Evolutionary conservation across 2,113 vertebrate genomes (phyloP).

Genomic region (Hoplias malabaricus): DNA sequence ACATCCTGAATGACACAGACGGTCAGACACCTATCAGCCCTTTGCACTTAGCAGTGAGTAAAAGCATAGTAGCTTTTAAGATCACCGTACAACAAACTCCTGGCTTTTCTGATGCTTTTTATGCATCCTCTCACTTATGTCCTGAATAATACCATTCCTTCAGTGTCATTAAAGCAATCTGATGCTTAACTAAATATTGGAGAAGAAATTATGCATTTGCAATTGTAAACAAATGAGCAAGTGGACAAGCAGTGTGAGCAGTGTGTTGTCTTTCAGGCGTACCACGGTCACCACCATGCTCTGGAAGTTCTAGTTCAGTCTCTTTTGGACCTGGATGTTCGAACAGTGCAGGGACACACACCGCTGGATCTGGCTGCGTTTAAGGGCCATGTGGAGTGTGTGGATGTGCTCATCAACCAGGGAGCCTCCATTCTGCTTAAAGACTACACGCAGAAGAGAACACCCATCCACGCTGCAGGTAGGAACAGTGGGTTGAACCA

Average conservation of each 20-base stretch:
- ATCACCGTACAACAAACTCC: too few relatives aligned
- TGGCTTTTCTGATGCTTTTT: too few relatives aligned
- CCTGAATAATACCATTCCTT: too few relatives aligned
- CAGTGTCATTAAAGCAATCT: too few relatives aligned
- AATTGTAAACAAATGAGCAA: too few relatives aligned
- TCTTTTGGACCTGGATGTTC: slow-evolving; percentile 93
- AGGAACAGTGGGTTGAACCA: too few relatives aligned
- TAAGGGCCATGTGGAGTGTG: slow-evolving; percentile 95
- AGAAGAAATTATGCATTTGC: too few relatives aligned
- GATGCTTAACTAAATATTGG: too few relatives aligned
- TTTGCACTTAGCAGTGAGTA: slow-evolving; percentile 94
- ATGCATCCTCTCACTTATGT: too few relatives aligned
- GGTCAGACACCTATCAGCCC: slow-evolving; percentile 91
- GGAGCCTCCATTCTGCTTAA: slow-evolving; percentile 96
- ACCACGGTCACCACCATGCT: slow-evolving; percentile 95
- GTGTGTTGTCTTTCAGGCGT: slow-evolving; percentile 77
- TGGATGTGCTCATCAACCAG: slow-evolving; percentile 96
- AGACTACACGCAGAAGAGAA: slow-evolving; percentile 93
- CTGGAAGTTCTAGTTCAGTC: slow-evolving; percentile 96
- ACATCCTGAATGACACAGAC: slow-evolving; percentile 91
- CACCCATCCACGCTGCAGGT: slow-evolving; percentile 97
- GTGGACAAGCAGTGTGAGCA: not conserved
- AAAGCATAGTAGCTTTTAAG: not conserved
- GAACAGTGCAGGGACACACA: slow-evolving; percentile 90
- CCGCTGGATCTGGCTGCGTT: slow-evolving; percentile 94